Percentiles rank a stretch among this genome's conserved stretches.
These are phyloP conservation scores for Pristionchus exspectatus DNA, from an alignment of 2,888 invertebrate species.

Conservation along the genomic window DNA sequence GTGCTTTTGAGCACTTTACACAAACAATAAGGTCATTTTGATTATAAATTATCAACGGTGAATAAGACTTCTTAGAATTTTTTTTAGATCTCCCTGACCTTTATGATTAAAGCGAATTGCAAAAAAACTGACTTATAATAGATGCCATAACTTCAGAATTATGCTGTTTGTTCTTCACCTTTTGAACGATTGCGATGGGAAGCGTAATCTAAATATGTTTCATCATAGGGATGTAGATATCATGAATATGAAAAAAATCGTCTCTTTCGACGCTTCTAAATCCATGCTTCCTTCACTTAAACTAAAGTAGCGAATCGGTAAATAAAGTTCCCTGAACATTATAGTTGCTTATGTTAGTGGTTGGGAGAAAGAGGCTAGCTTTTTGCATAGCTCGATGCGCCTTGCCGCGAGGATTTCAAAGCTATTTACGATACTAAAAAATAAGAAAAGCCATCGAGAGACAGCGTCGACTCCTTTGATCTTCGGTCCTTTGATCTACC, in stretches of 20 bases:
- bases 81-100: not conserved
- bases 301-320: not conserved
- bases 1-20: not conserved
- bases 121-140: not conserved
- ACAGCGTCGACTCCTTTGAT: too few species aligned
- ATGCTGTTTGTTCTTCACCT: not conserved
- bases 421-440: too few species aligned
- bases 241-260: not conserved
- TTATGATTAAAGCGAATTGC: too few species aligned
- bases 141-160: not conserved
- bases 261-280: not conserved
- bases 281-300: not conserved
- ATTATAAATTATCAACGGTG: not conserved
- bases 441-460: too few species aligned
- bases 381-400: too few species aligned
- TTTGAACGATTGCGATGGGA: not conserved
- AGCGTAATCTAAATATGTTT: not conserved
- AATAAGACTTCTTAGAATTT: not conserved
- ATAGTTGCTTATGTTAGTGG: not conserved
- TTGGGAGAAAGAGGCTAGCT: not conserved
- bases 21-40: not conserved
- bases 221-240: not conserved
- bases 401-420: too few species aligned
- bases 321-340: not conserved
- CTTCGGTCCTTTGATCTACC: too few species aligned